A percentile compares a stretch with the other conserved stretches of the same genome.
phyloP scores from a whole-genome alignment of 2,888 invertebrate species.

The Anarsia innoxiella region DNA sequence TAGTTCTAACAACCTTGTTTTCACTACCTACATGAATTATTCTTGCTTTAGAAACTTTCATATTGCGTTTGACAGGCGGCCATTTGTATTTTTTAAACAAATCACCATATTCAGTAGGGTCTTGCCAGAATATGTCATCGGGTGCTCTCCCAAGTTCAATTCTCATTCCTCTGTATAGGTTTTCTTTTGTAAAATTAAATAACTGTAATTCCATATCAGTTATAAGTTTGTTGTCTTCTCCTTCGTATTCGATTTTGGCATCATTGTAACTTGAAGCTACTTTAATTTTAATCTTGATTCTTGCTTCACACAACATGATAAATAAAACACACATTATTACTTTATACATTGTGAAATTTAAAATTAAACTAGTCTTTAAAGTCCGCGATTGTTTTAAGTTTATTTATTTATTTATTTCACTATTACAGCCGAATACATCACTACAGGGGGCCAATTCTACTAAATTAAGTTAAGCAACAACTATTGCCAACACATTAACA shows the following conservation, averaged over 20 bases:
- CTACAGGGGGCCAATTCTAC: no score
- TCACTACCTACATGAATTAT: conserved; percentile 37
- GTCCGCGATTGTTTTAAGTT: no score
- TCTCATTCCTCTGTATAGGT: conserved; percentile 39
- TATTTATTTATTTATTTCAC: no score
- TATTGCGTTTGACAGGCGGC: conserved; percentile 35
- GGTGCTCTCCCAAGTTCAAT: conserved; percentile 45
- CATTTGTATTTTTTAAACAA: conserved; percentile 43
- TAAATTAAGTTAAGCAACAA: no score
- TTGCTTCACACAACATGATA: conserved; percentile 18
- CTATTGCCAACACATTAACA: no score
- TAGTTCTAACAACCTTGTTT: conserved; percentile 29
- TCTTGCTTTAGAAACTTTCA: conserved; percentile 31
- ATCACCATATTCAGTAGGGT: conserved; percentile 46
- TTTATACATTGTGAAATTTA: no score
- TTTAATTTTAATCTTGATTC: conserved; percentile 36
- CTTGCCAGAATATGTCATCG: conserved; percentile 40
- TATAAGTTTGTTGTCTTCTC: conserved; percentile 35
- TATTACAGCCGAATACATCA: no score
- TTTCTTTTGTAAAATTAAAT: conserved; percentile 44
- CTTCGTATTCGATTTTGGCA: conserved; percentile 25
- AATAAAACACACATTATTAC: not conserved
- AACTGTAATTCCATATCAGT: conserved; percentile 37
- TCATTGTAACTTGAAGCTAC: conserved; percentile 27
- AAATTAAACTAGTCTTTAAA: no score